Evolutionary conservation across 2,797 vertebrate genomes (phyloP), one percentile per base, ranked within the genome.

Genomic region (Spondyliosoma cantharus): DNA sequence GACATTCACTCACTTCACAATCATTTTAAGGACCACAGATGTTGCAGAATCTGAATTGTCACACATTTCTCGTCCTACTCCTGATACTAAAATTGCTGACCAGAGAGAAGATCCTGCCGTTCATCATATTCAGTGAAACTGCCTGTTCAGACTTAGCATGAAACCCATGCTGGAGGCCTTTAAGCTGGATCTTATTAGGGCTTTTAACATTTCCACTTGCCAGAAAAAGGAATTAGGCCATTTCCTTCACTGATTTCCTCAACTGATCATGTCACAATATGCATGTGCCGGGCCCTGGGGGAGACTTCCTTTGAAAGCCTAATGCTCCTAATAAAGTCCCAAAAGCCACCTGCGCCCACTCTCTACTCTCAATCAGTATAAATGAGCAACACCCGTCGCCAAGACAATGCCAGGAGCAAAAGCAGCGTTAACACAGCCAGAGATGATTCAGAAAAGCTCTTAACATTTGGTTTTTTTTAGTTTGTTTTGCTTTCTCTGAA

Each of bases 321-420:
- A 81, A 89, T 87, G 81, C 73, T 85, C 73, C 79, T 90, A 89
- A 92, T 90, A 86, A 88, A 92, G 85, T 87, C 74, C 76, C 76
- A 49, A 62, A 85, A 81, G 81, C 87, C 86, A 86, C 71, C 88
- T 90, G 86, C 74, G 52, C 80, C 71, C 78, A 32, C 73, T 76
- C 42, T 42, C 25, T 19, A 6, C 50, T 79, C 66, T 70, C 68
- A 54, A 54, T 79, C 48, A 25, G 69, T 65, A 56, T 74, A 83
- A 87, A 78, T 79, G 72, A 77, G 74, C 63, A 82, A 43, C 78
- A 84, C 56, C 46, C 25, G 49, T 63, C 0, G 13, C 57, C 50
- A 69, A 71, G 76, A 79, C 19, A n/a, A 42, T 50, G 68, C 32
- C 52, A 66, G 57, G 20, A 52, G 42, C 19, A 52, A 61, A 61